These are phyloP conservation scores for Smittia sp. DNA, from an alignment of 2,888 invertebrate species.

Conservation along the genomic window DNA sequence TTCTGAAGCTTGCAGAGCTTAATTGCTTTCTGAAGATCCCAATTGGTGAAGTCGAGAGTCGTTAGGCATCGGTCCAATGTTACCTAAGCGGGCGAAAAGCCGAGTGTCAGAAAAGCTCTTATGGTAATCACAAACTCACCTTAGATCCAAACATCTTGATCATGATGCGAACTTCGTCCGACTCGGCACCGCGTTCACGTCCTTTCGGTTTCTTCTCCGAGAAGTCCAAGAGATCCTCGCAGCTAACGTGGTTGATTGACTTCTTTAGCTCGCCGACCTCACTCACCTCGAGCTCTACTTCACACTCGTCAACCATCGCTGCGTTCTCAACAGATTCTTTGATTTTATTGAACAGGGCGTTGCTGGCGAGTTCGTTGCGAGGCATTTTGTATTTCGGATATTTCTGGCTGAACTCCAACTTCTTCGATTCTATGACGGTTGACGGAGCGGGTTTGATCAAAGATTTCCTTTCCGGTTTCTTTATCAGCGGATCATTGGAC, in stretches of 20 bases:
- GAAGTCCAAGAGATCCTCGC: slow-evolving; percentile 87
- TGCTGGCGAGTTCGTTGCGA: slow-evolving; percentile 50
- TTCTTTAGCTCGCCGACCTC: slow-evolving; percentile 43
- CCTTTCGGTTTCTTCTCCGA: slow-evolving; percentile 80
- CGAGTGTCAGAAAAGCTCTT: slow-evolving; percentile 26
- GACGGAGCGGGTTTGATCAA: background rate
- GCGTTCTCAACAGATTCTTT: slow-evolving; percentile 51
- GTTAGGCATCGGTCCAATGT: slow-evolving; percentile 73
- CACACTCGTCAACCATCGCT: slow-evolving; percentile 47
- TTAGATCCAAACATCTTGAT: slow-evolving; percentile 77
- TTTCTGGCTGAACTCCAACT: slow-evolving; percentile 44
- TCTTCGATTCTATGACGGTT: slow-evolving; percentile 47
- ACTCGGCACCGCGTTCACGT: slow-evolving; percentile 77
- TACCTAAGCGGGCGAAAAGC: slow-evolving; percentile 54
- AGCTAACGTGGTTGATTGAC: slow-evolving; percentile 73
- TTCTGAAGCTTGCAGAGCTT: slow-evolving; percentile 71
- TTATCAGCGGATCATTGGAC: slow-evolving; percentile 7
- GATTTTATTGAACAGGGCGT: slow-evolving; percentile 53
- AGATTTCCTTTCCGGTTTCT: slow-evolving; percentile 7
- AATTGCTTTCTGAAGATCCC: slow-evolving; percentile 87
- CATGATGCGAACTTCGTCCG: slow-evolving; percentile 91
- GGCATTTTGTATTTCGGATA: slow-evolving; percentile 43
- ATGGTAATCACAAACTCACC: slow-evolving; percentile 54
- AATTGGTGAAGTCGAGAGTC: slow-evolving; percentile 77
- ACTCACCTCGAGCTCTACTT: slow-evolving; percentile 49